Conservation (phyloP, 2,888 invertebrate genomes). For the Andrena bucephala region DNA sequence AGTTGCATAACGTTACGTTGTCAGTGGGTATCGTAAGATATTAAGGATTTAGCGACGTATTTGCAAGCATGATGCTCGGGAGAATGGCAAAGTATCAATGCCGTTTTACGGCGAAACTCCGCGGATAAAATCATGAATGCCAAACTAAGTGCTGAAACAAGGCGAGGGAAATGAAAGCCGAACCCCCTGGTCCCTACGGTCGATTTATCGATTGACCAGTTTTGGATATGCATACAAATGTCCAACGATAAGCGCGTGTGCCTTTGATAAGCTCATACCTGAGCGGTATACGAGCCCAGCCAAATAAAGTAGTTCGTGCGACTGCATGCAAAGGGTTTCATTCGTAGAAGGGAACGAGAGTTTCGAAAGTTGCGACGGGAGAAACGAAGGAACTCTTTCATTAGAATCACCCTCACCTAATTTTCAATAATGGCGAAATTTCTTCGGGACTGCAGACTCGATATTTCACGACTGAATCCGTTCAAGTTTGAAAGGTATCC, state of each 20-base stretch:
- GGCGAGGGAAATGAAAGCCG: slow-evolving; percentile 15
- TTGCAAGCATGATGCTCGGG: background rate
- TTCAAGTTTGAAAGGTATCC: background rate
- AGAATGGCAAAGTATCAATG: background rate
- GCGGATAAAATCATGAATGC: background rate
- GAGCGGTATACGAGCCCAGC: slow-evolving; percentile 20
- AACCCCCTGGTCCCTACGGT: background rate
- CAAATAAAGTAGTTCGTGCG: slow-evolving; percentile 25
- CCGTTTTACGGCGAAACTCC: background rate
- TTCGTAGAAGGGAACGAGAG: background rate
- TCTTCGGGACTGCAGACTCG: no score
- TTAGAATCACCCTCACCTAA: background rate
- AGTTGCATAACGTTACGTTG: no score
- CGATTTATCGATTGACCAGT: slow-evolving; percentile 36
- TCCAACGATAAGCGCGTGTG: slow-evolving; percentile 26
- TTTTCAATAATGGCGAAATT: background rate
- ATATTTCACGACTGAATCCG: background rate
- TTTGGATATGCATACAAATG: slow-evolving; percentile 38
- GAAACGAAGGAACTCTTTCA: slow-evolving; percentile 6
- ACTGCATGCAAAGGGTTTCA: slow-evolving; percentile 28
- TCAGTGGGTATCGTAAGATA: background rate
- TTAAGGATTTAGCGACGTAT: background rate
- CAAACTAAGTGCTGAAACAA: background rate
- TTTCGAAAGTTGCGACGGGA: background rate
- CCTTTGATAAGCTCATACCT: slow-evolving; percentile 33